Base-by-base conservation (phyloP, 2,888 invertebrate species). In the Drosophila phalerata region DNA sequence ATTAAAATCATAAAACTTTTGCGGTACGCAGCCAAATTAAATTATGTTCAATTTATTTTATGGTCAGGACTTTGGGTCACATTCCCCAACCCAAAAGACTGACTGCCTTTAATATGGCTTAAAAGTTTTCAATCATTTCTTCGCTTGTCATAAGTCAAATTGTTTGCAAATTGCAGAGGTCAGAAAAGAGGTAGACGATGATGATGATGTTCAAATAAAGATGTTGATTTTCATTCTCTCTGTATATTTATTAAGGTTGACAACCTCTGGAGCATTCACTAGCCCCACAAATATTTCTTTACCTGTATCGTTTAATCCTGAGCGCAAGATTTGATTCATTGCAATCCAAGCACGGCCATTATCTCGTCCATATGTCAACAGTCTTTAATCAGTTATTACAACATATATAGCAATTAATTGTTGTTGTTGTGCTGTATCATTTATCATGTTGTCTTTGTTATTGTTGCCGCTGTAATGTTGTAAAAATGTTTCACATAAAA, bases 31-130 rank as follows among this genome's bases (percentile, higher is more conserved):
- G 75, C 28, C 63, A 83, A 85, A 84, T 85, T 87, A 79, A 85
- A 87, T 84, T 84, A 88, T 84, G 83, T 83, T 82, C 73, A 85
- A 80, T 84, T 88, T 77, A 73, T 80, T 85, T 80, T 62, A 71
- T 64, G 79, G 70, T 67, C 58, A 58, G 37, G 55, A 48, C 40
- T 58, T 62, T 72, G 61, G 57, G 37, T 48, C 55, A 48, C 38
- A 63, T 48, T 47, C n/a, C 40, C 17, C 15, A 25, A 42, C 34
- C 17, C 5, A 1, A 55, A 28, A 11, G 19, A 34, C 56, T 19
- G 19, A 22, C 55, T 43, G 15, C 15, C 45, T 45, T 57, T 11
- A 32, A 43, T 47, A 37, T 49, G 51, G 30, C 60, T 60, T n/a
- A 30, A 47, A 53, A 53, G 62, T 53, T 53, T 53, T 38, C 61